phyloP scores from a whole-genome alignment of 2,113 vertebrate genomes.

The Spermophilus dauricus region DNA sequence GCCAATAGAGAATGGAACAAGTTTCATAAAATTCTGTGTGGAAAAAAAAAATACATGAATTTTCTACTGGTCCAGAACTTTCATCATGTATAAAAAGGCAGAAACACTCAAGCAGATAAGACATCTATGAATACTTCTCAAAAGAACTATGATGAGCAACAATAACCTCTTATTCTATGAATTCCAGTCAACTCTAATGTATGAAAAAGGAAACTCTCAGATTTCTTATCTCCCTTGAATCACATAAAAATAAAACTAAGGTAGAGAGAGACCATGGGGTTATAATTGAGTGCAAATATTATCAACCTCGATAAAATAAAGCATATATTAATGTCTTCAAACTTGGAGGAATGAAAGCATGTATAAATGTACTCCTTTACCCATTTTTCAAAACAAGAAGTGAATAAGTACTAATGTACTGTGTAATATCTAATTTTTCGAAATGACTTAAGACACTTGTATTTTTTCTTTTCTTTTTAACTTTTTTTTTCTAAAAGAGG shows the following conservation, averaged over 20 bases:
- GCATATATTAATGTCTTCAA: not conserved
- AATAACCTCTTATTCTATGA: not conserved
- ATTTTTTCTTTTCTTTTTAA: not conserved
- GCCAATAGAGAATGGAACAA: not conserved
- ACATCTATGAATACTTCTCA: not conserved
- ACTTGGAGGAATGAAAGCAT: not conserved
- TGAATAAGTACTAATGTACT: not conserved
- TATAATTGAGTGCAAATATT: not conserved
- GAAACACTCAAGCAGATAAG: not conserved
- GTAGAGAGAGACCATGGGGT: not conserved
- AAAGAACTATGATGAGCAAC: not conserved
- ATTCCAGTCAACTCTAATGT: not conserved
- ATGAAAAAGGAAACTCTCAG: not conserved
- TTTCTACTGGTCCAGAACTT: not conserved
- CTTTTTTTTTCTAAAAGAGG: not conserved
- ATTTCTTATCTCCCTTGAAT: not conserved
- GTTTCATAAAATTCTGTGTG: not conserved
- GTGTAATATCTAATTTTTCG: not conserved
- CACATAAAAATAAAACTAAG: not conserved
- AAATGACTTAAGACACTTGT: not conserved
- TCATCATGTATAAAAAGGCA: not conserved
- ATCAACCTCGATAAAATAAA: not conserved
- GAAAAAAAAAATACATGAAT: not conserved
- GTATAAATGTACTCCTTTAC: too few species aligned
- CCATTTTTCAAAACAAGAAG: not conserved